These are phyloP conservation scores for Drosophila pandora DNA, from an alignment of 1,140 invertebrate species.

Conservation along the genomic window DNA sequence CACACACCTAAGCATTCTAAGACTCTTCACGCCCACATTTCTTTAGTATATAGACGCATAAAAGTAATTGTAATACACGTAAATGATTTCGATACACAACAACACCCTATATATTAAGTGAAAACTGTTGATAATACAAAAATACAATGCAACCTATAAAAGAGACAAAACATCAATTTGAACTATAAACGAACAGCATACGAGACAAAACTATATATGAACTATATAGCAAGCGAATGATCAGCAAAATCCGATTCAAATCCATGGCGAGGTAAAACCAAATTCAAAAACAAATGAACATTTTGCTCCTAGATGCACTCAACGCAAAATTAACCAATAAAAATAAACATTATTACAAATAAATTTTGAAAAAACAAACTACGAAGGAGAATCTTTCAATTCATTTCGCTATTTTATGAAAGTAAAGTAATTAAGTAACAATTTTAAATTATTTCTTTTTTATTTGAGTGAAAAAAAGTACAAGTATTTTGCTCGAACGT, in stretches of 20 bases:
- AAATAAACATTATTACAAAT: conserved; percentile 82
- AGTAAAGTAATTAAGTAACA: neutral
- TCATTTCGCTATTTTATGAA: neutral
- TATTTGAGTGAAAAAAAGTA: conserved; percentile 31
- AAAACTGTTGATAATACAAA: conserved; percentile 73
- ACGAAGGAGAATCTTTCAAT: neutral
- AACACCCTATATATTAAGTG: conserved; percentile 30
- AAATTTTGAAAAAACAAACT: conserved; percentile 58
- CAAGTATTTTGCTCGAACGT: conserved; percentile 29
- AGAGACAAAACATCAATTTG: conserved; percentile 4
- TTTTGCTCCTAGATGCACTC: conserved; percentile 83
- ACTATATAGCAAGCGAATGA: conserved; percentile 52
- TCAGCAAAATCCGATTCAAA: conserved; percentile 45
- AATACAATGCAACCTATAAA: conserved; percentile 51
- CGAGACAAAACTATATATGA: conserved; percentile 19
- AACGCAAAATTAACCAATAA: conserved; percentile 83
- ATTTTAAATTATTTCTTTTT: conserved; percentile 16
- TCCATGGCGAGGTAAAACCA: conserved; percentile 51
- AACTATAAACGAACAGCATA: conserved; percentile 20
- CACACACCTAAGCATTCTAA: conserved; percentile 42
- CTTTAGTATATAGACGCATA: conserved; percentile 68
- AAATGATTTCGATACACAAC: conserved; percentile 67
- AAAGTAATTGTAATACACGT: conserved; percentile 66
- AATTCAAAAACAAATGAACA: conserved; percentile 54
- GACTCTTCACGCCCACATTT: conserved; percentile 59